phyloP scores from a whole-genome alignment of 1,140 invertebrate species.

The Trichonephila inaurata region DNA sequence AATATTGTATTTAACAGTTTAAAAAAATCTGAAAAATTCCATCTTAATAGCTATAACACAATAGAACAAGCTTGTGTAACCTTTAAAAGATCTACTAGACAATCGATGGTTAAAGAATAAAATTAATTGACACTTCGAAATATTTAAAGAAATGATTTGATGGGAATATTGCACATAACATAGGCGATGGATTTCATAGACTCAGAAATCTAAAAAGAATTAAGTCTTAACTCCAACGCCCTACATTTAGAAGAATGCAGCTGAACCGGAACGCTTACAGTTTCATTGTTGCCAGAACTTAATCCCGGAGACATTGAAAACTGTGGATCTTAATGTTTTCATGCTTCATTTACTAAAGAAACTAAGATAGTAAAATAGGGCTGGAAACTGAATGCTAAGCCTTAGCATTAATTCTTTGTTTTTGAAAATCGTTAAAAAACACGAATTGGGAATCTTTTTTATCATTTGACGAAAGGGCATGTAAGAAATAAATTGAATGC shows the following conservation, averaged over 20 bases:
- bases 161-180: neutral
- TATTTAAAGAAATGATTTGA: neutral
- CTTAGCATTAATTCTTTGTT: constrained; percentile 30
- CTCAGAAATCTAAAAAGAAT: neutral
- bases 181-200: neutral
- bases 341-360: constrained; percentile 37
- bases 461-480: neutral
- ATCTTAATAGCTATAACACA: no score
- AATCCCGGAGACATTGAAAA: constrained; percentile 50
- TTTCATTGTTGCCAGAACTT: neutral
- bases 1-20: no score
- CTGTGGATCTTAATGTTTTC: constrained; percentile 25
- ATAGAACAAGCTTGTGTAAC: neutral
- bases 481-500: neutral
- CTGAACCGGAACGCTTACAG: constrained; percentile 18
- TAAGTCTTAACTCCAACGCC: neutral
- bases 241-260: constrained; percentile 28
- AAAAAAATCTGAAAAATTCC: no score
- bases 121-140: neutral
- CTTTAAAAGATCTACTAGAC: neutral
- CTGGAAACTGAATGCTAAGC: neutral
- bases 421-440: neutral
- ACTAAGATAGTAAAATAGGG: constrained; percentile 46
- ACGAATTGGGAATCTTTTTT: neutral
- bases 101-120: neutral